Evolutionary conservation across 2,888 invertebrate species (phyloP).

Genomic region (Melipona beecheii): DNA sequence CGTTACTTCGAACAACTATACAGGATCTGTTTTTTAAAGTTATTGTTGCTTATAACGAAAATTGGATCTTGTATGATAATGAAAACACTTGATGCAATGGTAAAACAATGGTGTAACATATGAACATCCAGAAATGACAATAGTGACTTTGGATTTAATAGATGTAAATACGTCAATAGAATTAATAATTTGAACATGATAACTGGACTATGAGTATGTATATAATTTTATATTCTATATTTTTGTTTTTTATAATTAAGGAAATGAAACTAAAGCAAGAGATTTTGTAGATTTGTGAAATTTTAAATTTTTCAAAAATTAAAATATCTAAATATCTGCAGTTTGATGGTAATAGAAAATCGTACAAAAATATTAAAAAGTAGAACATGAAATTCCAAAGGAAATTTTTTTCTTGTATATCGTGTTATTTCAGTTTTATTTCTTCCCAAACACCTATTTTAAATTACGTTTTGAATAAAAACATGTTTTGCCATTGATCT

Average conservation of each 20-base stretch:
- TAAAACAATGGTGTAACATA: background rate
- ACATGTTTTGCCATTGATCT: too few relatives aligned
- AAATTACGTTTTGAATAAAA: too few relatives aligned
- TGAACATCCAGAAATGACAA: background rate
- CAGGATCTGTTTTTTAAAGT: background rate
- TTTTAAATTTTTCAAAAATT: too few relatives aligned
- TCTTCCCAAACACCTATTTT: too few relatives aligned
- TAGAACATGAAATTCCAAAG: background rate
- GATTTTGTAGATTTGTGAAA: too few relatives aligned
- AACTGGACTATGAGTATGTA: too few relatives aligned
- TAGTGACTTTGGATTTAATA: background rate
- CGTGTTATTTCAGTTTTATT: too few relatives aligned
- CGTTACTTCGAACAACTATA: background rate
- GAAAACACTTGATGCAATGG: background rate
- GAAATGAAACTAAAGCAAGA: too few relatives aligned
- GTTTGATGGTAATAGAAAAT: background rate
- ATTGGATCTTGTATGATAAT: background rate
- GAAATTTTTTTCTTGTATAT: too few relatives aligned
- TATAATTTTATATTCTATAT: too few relatives aligned
- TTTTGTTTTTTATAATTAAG: too few relatives aligned
- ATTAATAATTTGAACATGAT: background rate
- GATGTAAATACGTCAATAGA: background rate
- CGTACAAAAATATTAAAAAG: background rate
- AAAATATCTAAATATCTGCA: too few relatives aligned
- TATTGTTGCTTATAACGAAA: background rate